Evolutionary conservation across 2,797 vertebrate genomes (phyloP).

Genomic region (Myripristis murdjan): DNA sequence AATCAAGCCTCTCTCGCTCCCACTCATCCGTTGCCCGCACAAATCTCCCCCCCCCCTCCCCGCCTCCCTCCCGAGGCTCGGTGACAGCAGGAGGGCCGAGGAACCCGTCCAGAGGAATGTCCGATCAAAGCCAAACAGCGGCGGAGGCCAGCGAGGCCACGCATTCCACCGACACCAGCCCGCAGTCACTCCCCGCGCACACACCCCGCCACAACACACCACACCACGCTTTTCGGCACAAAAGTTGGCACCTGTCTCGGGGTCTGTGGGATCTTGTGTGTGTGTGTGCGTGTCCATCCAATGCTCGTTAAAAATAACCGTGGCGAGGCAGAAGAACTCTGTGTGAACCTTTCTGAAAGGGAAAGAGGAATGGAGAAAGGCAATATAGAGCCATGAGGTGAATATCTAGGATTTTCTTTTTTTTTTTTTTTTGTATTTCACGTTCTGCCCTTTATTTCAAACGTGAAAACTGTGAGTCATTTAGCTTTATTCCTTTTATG

Average conservation of each 20-base stretch:
- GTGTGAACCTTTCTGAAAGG: constrained; percentile 64
- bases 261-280: constrained; percentile 48
- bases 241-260: constrained; percentile 73
- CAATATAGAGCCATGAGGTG: no score
- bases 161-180: constrained; percentile 87
- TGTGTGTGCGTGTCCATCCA: constrained; percentile 55
- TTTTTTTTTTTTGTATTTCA: no score
- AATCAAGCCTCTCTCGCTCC: not conserved
- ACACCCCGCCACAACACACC: constrained; percentile 69
- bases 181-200: constrained; percentile 86
- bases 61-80: constrained; percentile 22
- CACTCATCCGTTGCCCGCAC: not conserved
- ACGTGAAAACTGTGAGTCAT: no score
- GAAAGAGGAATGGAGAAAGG: no score
- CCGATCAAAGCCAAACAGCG: constrained; percentile 90
- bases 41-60: constrained; percentile 14
- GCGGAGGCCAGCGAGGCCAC: constrained; percentile 83
- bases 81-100: constrained; percentile 61
- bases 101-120: constrained; percentile 91
- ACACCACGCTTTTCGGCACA: constrained; percentile 66
- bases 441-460: no score
- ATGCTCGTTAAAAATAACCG: constrained; percentile 81
- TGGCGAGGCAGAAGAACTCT: constrained; percentile 72
- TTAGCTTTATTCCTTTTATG: no score
- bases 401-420: no score